Conservation (phyloP, 1,140 invertebrate species). For the Drosophila persimilis region DNA sequence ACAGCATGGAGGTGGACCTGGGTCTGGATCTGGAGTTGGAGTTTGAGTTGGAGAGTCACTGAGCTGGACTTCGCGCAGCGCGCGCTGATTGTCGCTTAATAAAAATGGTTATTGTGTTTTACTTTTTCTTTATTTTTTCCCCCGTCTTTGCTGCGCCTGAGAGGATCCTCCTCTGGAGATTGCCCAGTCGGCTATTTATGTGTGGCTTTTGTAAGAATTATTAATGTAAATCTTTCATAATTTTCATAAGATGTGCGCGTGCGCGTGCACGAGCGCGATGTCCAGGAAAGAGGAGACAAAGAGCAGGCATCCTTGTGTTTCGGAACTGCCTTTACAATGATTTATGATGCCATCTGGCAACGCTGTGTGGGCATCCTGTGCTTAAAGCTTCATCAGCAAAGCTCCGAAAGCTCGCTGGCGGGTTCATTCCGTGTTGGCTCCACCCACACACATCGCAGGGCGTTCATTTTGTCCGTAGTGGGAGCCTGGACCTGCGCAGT, state of each 20-base stretch:
- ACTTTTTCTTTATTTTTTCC: constrained; percentile 10
- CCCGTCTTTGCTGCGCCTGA: neutral
- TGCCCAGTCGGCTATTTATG: constrained; percentile 71
- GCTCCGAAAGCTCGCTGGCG: constrained; percentile 47
- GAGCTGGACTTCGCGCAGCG: constrained; percentile 61
- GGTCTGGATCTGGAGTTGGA: constrained; percentile 21
- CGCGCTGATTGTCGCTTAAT: constrained; percentile 81
- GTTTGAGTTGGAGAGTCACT: constrained; percentile 32
- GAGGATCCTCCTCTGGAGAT: constrained; percentile 28
- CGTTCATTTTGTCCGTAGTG: constrained; percentile 67
- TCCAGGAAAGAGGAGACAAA: neutral
- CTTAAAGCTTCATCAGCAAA: constrained; percentile 40
- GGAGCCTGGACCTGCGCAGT: constrained; percentile 53
- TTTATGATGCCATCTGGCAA: constrained; percentile 64
- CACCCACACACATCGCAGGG: constrained; percentile 54
- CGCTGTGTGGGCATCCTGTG: constrained; percentile 52
- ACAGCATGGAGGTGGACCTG: neutral
- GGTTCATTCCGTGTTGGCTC: constrained; percentile 61
- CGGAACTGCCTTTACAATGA: constrained; percentile 33
- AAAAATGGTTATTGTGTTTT: constrained; percentile 81
- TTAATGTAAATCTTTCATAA: constrained; percentile 82
- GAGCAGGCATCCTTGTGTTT: constrained; percentile 16
- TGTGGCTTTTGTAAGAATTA: constrained; percentile 81
- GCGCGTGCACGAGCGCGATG: constrained; percentile 34
- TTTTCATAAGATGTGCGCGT: constrained; percentile 79